Conservation (phyloP, 2,888 invertebrate genomes). For the Dicyrtoma fusca region DNA sequence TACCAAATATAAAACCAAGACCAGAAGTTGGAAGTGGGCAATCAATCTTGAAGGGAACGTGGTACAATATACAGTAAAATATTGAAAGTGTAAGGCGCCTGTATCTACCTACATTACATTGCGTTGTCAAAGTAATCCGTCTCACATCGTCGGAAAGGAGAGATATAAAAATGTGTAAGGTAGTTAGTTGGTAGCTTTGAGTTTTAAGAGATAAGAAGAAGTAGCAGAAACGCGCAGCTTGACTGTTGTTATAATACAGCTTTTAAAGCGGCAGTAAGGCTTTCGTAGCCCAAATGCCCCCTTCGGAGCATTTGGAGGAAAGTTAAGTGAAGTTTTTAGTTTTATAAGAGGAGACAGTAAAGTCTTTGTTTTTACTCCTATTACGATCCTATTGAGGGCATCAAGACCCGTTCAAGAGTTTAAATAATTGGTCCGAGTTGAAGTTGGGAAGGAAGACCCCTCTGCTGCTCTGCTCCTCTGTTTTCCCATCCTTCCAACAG, state of each 20-base stretch:
- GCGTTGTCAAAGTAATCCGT: too few species aligned
- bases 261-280: too few species aligned
- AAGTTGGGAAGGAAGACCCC: neutral
- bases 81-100: neutral
- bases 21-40: slow-evolving; percentile 9
- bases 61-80: slow-evolving; percentile 7
- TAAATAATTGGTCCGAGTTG: slow-evolving; percentile 16
- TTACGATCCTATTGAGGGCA: neutral
- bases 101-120: too few species aligned
- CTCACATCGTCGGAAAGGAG: too few species aligned
- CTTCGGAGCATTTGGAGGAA: neutral
- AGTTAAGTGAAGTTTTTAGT: neutral
- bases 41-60: slow-evolving; percentile 7
- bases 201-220: too few species aligned
- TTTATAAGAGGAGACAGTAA: slow-evolving; percentile 3
- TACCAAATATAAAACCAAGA: too few species aligned
- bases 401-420: neutral
- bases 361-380: slow-evolving; percentile 24
- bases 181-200: too few species aligned
- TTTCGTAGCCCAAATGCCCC: too few species aligned
- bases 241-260: neutral
- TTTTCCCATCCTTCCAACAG: neutral
- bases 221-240: neutral
- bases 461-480: neutral
- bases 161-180: too few species aligned